These are phyloP conservation scores for Abscondita cerata DNA, from an alignment of 2,888 invertebrate species.

Conservation along the genomic window DNA sequence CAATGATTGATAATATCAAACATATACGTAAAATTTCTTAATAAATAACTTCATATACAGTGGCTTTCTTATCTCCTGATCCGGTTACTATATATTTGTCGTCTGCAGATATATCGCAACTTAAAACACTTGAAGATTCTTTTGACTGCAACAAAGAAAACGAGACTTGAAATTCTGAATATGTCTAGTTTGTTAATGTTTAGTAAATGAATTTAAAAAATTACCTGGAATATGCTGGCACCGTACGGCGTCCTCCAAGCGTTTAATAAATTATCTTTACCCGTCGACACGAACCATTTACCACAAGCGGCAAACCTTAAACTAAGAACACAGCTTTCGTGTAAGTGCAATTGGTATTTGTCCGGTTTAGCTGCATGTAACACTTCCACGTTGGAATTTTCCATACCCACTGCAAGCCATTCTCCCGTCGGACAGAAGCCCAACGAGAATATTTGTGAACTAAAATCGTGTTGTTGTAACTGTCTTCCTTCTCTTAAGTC, in stretches of 20 bases:
- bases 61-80: conserved; percentile 97
- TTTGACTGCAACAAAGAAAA: conserved; percentile 75
- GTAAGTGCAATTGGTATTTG: conserved; percentile 94
- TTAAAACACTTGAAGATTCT: conserved; percentile 96
- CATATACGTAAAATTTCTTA: conserved; percentile 54
- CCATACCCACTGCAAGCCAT: conserved; percentile 98
- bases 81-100: conserved; percentile 98
- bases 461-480: conserved; percentile 94
- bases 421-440: conserved; percentile 96
- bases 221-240: conserved; percentile 96
- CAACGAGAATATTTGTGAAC: conserved; percentile 80
- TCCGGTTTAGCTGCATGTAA: conserved; percentile 89
- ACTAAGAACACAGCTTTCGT: conserved; percentile 96
- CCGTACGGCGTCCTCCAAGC: conserved; percentile 99
- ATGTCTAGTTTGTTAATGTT: neutral
- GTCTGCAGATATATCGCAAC: conserved; percentile 97
- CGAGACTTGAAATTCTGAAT: too few species aligned
- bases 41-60: conserved; percentile 95
- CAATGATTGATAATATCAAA: conserved; percentile 20
- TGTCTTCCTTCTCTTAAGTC: conserved; percentile 93
- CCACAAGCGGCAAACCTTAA: conserved; percentile 94
- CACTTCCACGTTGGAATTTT: conserved; percentile 96
- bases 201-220: neutral
- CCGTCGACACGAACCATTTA: conserved; percentile 99
- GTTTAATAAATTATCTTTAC: conserved; percentile 96